Evolutionary conservation across 2,113 vertebrate species (phyloP).

Genomic region (Toxotes chatareus): DNA sequence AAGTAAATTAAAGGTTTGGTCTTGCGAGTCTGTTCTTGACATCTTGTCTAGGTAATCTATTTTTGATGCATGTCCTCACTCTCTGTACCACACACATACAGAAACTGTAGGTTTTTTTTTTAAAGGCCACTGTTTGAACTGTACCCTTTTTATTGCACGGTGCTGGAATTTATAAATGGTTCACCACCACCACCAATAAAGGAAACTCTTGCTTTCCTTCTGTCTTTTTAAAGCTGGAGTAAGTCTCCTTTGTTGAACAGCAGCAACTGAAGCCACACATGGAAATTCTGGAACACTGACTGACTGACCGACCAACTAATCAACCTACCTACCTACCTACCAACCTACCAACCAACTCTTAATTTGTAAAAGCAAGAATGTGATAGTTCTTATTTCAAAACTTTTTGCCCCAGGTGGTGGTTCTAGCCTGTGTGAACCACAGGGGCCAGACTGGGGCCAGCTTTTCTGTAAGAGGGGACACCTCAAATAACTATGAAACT

Average conservation of each 20-base stretch:
- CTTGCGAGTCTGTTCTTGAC: conserved; percentile 4
- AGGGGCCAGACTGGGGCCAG: neutral
- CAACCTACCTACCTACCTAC: too few species aligned
- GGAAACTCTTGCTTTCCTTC: neutral
- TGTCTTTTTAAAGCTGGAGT: neutral
- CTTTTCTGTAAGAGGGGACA: too few species aligned
- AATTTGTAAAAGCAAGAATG: neutral
- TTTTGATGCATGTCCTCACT: neutral
- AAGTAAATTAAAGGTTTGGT: conserved; percentile 54
- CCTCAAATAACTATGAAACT: neutral
- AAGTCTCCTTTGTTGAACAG: neutral
- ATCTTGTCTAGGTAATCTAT: neutral
- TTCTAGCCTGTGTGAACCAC: neutral
- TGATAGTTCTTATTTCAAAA: neutral
- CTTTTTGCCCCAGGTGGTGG: neutral
- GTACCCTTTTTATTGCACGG: neutral
- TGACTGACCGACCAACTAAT: neutral
- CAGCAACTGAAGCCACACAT: neutral
- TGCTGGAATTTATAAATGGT: neutral
- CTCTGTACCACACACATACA: neutral
- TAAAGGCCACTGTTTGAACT: neutral
- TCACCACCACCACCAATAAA: neutral
- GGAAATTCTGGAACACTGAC: neutral
- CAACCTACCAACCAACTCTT: too few species aligned
- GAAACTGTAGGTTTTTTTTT: neutral